Conservation (phyloP, 2,888 invertebrate species). For the Himalopsyche tibetana region DNA sequence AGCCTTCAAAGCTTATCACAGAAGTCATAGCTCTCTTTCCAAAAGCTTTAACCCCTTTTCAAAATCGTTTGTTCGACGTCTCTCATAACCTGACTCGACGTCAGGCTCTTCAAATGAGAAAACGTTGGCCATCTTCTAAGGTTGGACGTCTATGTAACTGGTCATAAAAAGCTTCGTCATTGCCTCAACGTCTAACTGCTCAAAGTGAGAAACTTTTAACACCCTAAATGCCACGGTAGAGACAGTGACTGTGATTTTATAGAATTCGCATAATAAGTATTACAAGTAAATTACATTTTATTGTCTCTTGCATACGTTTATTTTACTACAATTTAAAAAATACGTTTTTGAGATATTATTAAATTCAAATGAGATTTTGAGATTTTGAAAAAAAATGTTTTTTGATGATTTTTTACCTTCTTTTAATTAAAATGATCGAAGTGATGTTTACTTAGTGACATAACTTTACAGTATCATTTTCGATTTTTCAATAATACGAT, state of each 20-base stretch:
- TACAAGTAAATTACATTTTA: too few species aligned
- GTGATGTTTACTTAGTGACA: too few species aligned
- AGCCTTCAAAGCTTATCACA: constrained; percentile 12
- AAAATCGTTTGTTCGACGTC: constrained; percentile 28
- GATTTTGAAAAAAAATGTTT: too few species aligned
- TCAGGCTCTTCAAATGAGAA: constrained; percentile 46
- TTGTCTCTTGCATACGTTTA: too few species aligned
- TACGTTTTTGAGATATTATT: too few species aligned
- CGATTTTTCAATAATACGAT: too few species aligned
- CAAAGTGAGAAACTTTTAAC: neutral
- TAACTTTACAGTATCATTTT: too few species aligned
- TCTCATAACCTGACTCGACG: constrained; percentile 49
- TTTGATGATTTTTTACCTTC: too few species aligned
- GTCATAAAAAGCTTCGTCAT: constrained; percentile 53
- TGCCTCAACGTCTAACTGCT: constrained; percentile 1
- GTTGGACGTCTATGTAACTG: constrained; percentile 28
- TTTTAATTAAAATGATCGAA: too few species aligned
- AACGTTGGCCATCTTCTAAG: constrained; percentile 31
- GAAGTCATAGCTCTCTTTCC: constrained; percentile 24
- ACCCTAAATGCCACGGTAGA: neutral
- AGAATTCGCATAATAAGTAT: too few species aligned
- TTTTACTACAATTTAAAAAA: too few species aligned
- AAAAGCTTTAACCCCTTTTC: constrained; percentile 23
- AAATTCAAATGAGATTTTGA: too few species aligned
- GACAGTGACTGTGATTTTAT: neutral